Base-by-base conservation (phyloP, 2,113 vertebrate species). In the Aplodontia rufa region DNA sequence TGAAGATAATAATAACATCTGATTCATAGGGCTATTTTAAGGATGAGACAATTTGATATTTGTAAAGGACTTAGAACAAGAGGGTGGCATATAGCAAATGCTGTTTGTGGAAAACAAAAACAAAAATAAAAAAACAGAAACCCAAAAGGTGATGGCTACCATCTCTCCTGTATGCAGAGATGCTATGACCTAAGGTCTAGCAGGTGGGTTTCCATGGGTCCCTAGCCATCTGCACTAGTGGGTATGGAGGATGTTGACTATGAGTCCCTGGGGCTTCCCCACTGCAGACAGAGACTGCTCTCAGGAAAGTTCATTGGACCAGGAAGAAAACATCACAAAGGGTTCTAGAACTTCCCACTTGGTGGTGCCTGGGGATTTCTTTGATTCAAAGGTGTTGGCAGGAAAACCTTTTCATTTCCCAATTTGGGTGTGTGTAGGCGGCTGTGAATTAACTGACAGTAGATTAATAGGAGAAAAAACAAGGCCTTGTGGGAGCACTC, bases 281-380 rank as follows among this genome's bases (percentile, higher is more conserved):
- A n/a, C 20, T 26, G 3, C 20, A 60, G n/a, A 58, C 55, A 47
- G 69, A 84, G 35, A 17, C 47, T 80, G 79, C 72, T 94, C 79
- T 82, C 68, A 79, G 26, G 17, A 76, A 55, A 75, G 40, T 45
- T 49, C 69, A 47, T 16, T 60, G 47, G 35, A 71, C 47, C 32
- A 35, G 53, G 92, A 22, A 55, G 62, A 93, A 93, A 89, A 47
- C 58, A 22, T 8, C 47, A 49, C 64, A 64, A 22, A 68, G 22
- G 6, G 19, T 26, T 45, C 40, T 47, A 81, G 11, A 78, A 40
- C 60, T 49, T 82, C 37, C 24, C 42, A 37, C 9, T 12, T 24
- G 14, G 92, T 19, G 42, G 55, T 24, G 95, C 49, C 75, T 80
- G 76, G 87, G 62, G 51, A 87, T 37, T 95, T 93, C 74, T 95